Evolutionary conservation across 2,113 vertebrate species (phyloP).

Genomic region (Terrapene triunguis): DNA sequence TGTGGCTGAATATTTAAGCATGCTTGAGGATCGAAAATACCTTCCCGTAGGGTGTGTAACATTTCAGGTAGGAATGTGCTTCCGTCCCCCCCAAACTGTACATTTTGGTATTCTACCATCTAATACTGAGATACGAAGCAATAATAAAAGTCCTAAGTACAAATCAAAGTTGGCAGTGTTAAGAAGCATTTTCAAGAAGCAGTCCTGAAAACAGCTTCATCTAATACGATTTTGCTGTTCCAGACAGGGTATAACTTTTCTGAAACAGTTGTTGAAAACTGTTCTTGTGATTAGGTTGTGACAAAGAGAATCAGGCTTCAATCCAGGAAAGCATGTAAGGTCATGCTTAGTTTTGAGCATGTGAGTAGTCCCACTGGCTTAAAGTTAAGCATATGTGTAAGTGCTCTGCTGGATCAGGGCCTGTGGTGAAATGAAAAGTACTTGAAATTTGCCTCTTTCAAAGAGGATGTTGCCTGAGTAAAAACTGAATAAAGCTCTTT

Average conservation of each 20-base stretch:
- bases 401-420: rapidly evolving
- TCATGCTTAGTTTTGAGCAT: not conserved
- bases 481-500: not conserved
- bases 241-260: not conserved
- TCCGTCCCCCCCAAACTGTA: rapidly evolving
- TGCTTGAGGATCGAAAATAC: slow-evolving; percentile 98
- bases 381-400: not conserved
- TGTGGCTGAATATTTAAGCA: slow-evolving; percentile 97
- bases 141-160: not conserved
- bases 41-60: slow-evolving; percentile 98
- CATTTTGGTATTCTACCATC: not conserved
- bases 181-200: not conserved
- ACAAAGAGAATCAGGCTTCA: not conserved
- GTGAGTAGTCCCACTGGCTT: not conserved
- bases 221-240: not conserved
- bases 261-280: not conserved
- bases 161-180: not conserved
- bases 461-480: not conserved
- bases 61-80: slow-evolving; percentile 88
- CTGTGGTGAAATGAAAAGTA: not conserved
- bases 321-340: not conserved
- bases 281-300: not conserved
- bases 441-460: not conserved
- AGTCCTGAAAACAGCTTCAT: not conserved
- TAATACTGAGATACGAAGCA: not conserved